Base-by-base conservation (phyloP, 2,797 vertebrate species). In the Propithecus deckenii region DNA sequence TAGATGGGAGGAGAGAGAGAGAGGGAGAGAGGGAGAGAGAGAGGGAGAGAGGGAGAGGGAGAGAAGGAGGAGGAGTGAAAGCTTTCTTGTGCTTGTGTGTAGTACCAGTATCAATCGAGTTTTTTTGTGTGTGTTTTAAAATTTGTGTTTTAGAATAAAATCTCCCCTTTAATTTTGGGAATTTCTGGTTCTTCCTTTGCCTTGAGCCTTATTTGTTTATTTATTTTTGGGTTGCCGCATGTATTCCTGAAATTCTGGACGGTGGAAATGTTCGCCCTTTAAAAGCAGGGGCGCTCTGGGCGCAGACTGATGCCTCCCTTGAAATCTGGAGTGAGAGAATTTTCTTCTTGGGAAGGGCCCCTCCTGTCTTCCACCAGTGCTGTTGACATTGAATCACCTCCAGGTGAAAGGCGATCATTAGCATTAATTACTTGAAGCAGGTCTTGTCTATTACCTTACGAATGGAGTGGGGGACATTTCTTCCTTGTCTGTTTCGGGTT, bases 91-190 rank as follows among this genome's bases (percentile, higher is more conserved):
- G 43, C 3, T 30, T 92, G 5, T 86, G n/a, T 57, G 5, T 15
- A 30, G 35, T 17, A 15, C 61, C 1, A 2, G 2, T 35, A 50
- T 59, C 78, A 69, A 41, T 7, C 52, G n/a, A 8, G 2, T 2
- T n/a, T 85, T 84, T 4, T 50, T 78, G 59, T n/a, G n/a, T 61
- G 25, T 61, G 75, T 50, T 59, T 23, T 3, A 35, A 85, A 74
- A 38, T 25, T 61, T n/a, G 67, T 2, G 18, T 81, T 96, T 93
- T 80, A 72, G 84, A 63, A 63, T 91, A 65, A 74, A 76, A 84
- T 59, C 30, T 57, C 38, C 25, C 4, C 0, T 50, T 74, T 7
- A 14, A 3, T 86, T 91, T 69, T 6, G 15, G 57, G 22, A 76
- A 18, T 46, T 25, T 79, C 74, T 81, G 43, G 32, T 71, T 41